Base-by-base conservation (phyloP, 37 sponge, comb jelly and placozoan species). In the Oscarella lobularis region DNA sequence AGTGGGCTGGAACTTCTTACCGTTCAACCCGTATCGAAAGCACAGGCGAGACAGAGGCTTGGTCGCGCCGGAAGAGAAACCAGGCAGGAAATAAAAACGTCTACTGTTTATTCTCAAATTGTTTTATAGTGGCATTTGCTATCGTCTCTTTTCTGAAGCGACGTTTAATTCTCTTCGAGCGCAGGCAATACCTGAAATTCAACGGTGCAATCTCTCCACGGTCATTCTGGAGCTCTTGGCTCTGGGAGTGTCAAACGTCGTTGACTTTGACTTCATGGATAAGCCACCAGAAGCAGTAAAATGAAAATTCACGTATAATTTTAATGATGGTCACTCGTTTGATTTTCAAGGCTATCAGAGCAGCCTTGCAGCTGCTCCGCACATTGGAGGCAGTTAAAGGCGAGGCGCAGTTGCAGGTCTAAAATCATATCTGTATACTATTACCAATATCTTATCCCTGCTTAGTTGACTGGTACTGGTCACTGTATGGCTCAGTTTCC, bases 11-110 rank as follows among this genome's bases (percentile, higher is more conserved):
- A 95, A 38, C 38, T 85, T 27, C 80, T 95, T 65, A 75, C 78
- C 67, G 96, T 95, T 3, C 84, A 80, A 79, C 93, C 96, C 1
- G 54, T 92, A n/a, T 91, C 96, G n/a, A 88, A 95, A 81, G 96
- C 87, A 31, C 87, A 93, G 75, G 90, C 90, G 0, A 39, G 90
- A 32, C 96, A 95, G 67, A 70, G 96, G 39, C 39, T 78, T 65
- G 96, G 96, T 0, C 39, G 96, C n/a, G 95, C 90, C 39, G 96
- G 96, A 20, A 82, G 96, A 37, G 96, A 92, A 78, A 81, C 68
- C 29, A 68, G 71, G 71, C 31, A 68, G 31, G 4, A 5, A 29
- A 29, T 68, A 14, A 68, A 34, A 34, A 35, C 71, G 6, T 35
- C 29, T 68, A 30, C 31, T 68, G 71, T 68, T 34, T 29, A 29